Evolutionary conservation across 2,113 vertebrate genomes (phyloP).

Genomic region (Aegithalos caudatus): DNA sequence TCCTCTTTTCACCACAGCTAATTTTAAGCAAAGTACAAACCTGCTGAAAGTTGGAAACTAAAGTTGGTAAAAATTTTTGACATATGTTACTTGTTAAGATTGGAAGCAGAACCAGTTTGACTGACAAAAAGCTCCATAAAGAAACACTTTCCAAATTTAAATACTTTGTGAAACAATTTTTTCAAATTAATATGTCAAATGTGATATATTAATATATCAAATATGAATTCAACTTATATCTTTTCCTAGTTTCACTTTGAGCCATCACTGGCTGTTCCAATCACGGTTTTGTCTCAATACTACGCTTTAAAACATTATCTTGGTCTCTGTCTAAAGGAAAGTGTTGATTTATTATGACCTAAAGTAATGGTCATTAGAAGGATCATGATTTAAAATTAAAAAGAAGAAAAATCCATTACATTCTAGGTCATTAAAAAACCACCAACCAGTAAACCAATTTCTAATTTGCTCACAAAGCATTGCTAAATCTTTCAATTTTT

Average conservation of each 20-base stretch:
- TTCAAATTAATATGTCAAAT: neutral
- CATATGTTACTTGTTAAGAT: accelerated
- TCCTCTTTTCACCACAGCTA: neutral
- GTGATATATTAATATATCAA: neutral
- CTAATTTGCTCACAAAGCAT: neutral
- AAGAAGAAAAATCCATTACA: neutral
- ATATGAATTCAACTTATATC: neutral
- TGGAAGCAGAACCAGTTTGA: neutral
- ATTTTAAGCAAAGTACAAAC: neutral
- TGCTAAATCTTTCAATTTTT: neutral
- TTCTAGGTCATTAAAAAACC: neutral
- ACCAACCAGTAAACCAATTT: neutral
- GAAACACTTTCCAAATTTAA: neutral
- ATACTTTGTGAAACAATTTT: neutral
- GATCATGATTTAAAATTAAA: neutral
- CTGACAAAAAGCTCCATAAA: neutral
- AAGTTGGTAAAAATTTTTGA: neutral
- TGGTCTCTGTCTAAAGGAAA: neutral
- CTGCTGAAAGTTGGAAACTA: neutral
- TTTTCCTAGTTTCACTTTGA: neutral
- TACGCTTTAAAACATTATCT: neutral
- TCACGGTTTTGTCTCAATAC: neutral
- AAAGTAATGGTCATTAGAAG: neutral
- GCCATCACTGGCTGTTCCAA: neutral
- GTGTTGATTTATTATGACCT: neutral